phyloP scores from a whole-genome alignment of 2,888 invertebrate species.

The Rapana venosa region DNA sequence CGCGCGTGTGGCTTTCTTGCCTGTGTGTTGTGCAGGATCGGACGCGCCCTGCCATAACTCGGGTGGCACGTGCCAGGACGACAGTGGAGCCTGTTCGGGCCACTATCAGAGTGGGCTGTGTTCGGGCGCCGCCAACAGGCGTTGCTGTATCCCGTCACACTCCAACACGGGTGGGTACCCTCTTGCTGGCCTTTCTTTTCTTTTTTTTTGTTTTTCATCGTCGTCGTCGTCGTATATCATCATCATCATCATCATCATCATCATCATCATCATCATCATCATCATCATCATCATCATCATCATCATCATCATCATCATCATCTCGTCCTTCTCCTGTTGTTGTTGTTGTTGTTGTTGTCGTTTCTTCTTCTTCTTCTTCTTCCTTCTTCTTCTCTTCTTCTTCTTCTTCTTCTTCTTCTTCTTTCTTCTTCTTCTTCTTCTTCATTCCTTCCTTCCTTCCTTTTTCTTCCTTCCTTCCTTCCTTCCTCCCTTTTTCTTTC shows the following conservation, averaged over 20 bases:
- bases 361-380: no score
- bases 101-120: slow-evolving; percentile 54
- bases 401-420: no score
- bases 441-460: no score
- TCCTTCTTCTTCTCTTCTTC: no score
- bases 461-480: no score
- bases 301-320: background rate
- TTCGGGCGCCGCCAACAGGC: slow-evolving; percentile 49
- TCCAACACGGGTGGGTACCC: background rate
- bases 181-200: no score
- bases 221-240: no score
- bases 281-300: background rate
- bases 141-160: slow-evolving; percentile 50
- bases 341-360: no score
- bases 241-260: background rate
- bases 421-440: no score
- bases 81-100: slow-evolving; percentile 53
- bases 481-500: no score
- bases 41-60: slow-evolving; percentile 47
- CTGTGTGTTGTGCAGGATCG: slow-evolving; percentile 42
- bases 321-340: background rate
- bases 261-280: background rate
- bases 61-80: slow-evolving; percentile 56
- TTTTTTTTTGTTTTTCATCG: no score
- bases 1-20: background rate